phyloP scores from a whole-genome alignment of 64 coral and sea anemone species.

The Pocillopora verrucosa region DNA sequence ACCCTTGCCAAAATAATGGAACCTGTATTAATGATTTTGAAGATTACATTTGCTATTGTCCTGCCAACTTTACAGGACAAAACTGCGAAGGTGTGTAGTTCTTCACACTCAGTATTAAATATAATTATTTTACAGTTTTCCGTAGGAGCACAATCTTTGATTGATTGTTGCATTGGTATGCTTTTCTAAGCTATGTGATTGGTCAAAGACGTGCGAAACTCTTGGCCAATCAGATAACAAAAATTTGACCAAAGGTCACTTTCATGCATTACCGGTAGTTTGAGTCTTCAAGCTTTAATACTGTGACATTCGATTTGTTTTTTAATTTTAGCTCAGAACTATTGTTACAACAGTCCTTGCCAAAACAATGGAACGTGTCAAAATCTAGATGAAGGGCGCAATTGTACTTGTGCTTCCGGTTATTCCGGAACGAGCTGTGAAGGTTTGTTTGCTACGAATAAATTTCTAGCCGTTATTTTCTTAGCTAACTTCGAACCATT shows the following conservation, averaged over 20 bases:
- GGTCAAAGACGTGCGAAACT: no score
- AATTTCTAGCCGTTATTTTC: background rate
- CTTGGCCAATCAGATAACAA: no score
- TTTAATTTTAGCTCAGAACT: background rate
- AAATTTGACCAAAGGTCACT: no score
- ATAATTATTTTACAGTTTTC: no score
- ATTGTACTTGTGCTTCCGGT: background rate
- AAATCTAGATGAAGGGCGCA: background rate
- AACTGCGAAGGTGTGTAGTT: background rate
- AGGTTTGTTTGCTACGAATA: background rate
- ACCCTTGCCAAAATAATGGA: constrained; percentile 5
- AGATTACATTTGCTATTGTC: background rate
- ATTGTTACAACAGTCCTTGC: background rate
- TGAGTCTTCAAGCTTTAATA: no score
- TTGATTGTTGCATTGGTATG: no score
- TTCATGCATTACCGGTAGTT: no score
- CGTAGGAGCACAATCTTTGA: no score
- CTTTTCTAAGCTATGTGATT: no score
- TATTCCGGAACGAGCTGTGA: background rate
- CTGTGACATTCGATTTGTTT: no score
- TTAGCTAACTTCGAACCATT: background rate
- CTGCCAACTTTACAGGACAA: background rate
- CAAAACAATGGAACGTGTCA: constrained; percentile 8
- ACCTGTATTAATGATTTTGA: background rate
- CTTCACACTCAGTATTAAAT: no score